Base-by-base conservation (phyloP, 2,888 invertebrate genomes). In the Pecten maximus region DNA sequence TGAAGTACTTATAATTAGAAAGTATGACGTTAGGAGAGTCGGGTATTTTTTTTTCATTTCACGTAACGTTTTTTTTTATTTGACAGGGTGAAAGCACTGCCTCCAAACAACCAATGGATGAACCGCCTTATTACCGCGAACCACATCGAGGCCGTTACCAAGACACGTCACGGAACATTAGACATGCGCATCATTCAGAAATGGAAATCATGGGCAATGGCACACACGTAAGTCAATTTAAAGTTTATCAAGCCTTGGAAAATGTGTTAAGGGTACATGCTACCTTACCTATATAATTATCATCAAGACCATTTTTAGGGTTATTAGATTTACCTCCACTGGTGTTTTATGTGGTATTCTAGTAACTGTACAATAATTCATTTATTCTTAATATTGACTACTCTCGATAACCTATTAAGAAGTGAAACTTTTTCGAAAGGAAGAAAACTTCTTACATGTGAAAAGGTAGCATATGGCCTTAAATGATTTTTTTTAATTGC, bases 181-280 rank as follows among this genome's bases (percentile, higher is more conserved):
- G 74, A 74, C 74, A 74, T 74, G 60, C 60, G 60, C 60, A 23
- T 23, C 74, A 74, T 28, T 74, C 74, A 35, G 74, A 74, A 74
- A 74, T 74, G 74, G 74, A 74, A 28, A 74, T 74, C 74, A 74
- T 74, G 74, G 74, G 74, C 35, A 74, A 74, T 74, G 74, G 74
- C 6, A 28, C 74, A 35, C 74, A 28, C 35, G 74, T 74, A 74
- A 0, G 74, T 74, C n/a, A n/a, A 74, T 74, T 35, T 12, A 23
- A 3, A 23, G 23, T n/a, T 23, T 54, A n/a, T 54, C 6, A 54
- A 44, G 3, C n/a, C 54, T 50, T 50, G n/a, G n/a, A n/a, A n/a
- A n/a, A n/a, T n/a, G 16, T 50, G 16, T 19, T n/a, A 19, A 0
- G 19, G 54, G 19, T 54, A n/a, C n/a, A 50, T 50, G 16, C 15